These are phyloP conservation scores for Tipula vernalis DNA, from an alignment of 2,888 invertebrate species.

Conservation along the genomic window DNA sequence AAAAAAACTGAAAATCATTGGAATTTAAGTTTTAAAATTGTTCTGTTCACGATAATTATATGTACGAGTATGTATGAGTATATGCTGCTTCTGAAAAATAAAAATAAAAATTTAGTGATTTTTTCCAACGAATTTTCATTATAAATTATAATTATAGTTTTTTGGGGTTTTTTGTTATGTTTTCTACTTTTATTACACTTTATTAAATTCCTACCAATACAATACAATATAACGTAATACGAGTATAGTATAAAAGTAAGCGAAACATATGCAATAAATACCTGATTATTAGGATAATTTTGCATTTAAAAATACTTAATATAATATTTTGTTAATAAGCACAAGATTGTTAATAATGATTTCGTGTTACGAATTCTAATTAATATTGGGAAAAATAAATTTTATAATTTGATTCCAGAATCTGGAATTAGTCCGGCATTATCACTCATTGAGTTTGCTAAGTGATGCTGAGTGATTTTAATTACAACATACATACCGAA, in stretches of 20 bases:
- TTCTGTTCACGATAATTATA: neutral
- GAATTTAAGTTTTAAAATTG: neutral
- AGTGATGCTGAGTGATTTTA: too few species aligned
- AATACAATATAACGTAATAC: neutral
- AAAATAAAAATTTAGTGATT: neutral
- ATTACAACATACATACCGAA: too few species aligned
- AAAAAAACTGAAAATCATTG: neutral
- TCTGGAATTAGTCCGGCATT: too few species aligned
- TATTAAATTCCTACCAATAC: neutral
- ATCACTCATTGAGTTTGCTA: too few species aligned
- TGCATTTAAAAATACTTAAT: too few species aligned
- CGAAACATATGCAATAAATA: neutral
- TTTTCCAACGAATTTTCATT: neutral
- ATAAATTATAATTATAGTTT: neutral
- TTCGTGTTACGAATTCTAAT: too few species aligned
- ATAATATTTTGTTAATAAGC: too few species aligned
- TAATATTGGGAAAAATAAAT: too few species aligned
- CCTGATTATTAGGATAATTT: neutral
- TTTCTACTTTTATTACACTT: neutral
- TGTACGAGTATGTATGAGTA: neutral
- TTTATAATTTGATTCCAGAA: too few species aligned
- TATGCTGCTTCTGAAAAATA: neutral
- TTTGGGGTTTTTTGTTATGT: neutral
- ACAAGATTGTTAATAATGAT: too few species aligned
- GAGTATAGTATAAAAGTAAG: too few species aligned